Percentiles rank a stretch among this genome's conserved stretches.
These are phyloP conservation scores for Oceanodroma leucorhoa DNA, from an alignment of 2,797 vertebrate species.

Conservation along the genomic window DNA sequence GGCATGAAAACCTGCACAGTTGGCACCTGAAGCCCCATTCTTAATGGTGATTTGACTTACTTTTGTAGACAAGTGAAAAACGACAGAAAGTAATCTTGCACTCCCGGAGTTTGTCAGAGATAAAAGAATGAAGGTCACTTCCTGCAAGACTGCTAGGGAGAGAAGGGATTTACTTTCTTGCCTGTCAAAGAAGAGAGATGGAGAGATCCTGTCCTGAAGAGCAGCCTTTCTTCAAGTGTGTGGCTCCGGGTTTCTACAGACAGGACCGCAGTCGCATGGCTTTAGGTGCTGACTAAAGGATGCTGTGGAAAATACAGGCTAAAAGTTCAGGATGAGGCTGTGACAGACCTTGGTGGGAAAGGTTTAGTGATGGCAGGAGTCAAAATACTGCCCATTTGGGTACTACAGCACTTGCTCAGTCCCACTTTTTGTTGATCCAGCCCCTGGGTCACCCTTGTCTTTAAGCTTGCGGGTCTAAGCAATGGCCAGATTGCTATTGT, in stretches of 20 bases:
- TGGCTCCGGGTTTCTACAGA: neutral
- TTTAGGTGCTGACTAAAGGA: neutral
- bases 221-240: neutral
- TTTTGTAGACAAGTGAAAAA: constrained; percentile 3
- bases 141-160: neutral
- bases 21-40: neutral
- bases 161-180: neutral
- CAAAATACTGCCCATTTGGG: rapidly evolving
- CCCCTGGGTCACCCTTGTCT: neutral
- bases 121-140: constrained; percentile 5
- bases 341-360: neutral
- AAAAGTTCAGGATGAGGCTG: neutral
- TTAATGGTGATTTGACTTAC: neutral
- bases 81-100: neutral
- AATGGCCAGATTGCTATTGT: neutral
- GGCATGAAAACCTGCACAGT: neutral
- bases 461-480: neutral
- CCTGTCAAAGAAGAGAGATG: neutral
- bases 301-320: neutral
- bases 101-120: neutral
- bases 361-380: neutral
- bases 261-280: neutral
- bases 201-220: neutral
- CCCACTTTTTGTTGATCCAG: rapidly evolving
- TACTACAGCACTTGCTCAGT: neutral